phyloP scores from a whole-genome alignment of 1,140 invertebrate species.

The Leptopilina clavipes region DNA sequence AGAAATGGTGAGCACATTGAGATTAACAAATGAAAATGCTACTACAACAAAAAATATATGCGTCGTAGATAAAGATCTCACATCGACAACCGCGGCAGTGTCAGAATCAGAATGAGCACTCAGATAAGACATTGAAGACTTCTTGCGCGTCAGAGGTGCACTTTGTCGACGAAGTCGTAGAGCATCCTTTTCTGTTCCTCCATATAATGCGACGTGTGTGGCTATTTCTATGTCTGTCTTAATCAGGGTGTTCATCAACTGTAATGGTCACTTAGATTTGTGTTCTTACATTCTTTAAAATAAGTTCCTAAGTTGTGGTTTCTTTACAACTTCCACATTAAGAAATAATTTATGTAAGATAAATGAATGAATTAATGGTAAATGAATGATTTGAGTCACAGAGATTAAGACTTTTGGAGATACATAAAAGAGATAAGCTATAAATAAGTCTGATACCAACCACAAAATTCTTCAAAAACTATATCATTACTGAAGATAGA shows the following conservation, averaged over 20 bases:
- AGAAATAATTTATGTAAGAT: background rate
- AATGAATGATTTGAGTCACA: background rate
- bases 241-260: constrained; percentile 87
- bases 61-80: constrained; percentile 60
- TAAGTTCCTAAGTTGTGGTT: background rate
- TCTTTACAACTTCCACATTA: background rate
- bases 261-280: constrained; percentile 71
- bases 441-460: background rate
- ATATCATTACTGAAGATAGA: background rate
- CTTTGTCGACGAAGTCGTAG: constrained; percentile 71
- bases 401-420: background rate
- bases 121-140: constrained; percentile 74
- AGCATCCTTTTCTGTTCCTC: constrained; percentile 72
- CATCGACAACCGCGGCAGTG: constrained; percentile 70
- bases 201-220: constrained; percentile 77
- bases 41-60: constrained; percentile 13
- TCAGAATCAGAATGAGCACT: constrained; percentile 72
- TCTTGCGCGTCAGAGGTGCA: constrained; percentile 72
- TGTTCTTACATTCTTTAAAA: constrained; percentile 33
- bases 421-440: background rate
- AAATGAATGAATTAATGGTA: constrained; percentile 1
- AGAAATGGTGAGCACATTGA: background rate
- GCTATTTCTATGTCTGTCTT: constrained; percentile 87
- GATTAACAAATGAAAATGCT: constrained; percentile 2
- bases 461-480: background rate